phyloP scores from a whole-genome alignment of 1,140 invertebrate species.

The Ptiloglossa arizonensis region DNA sequence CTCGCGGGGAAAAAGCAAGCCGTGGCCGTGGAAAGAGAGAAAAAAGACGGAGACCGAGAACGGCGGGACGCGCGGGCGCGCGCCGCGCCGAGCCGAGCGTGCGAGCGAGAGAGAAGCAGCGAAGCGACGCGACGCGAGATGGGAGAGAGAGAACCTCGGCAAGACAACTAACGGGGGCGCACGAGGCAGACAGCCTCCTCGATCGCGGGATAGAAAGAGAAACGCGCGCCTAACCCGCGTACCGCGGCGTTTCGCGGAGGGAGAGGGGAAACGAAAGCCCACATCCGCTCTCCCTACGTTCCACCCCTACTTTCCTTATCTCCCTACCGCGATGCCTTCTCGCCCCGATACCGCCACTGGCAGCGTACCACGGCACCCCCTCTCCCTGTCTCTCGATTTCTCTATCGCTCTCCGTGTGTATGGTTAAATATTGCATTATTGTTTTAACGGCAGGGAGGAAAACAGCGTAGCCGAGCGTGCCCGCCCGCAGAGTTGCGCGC shows the following conservation, averaged over 20 bases:
- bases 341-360: conserved; percentile 54
- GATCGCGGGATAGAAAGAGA: conserved; percentile 36
- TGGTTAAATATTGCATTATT: conserved; percentile 82
- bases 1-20: conserved; percentile 40
- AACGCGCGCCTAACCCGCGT: background rate
- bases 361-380: conserved; percentile 28
- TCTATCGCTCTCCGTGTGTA: conserved; percentile 72
- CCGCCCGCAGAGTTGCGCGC: conserved; percentile 69
- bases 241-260: conserved; percentile 28
- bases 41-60: conserved; percentile 51
- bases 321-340: conserved; percentile 66
- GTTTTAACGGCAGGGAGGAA: conserved; percentile 80
- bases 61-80: too few relatives aligned
- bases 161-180: conserved; percentile 60
- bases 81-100: background rate
- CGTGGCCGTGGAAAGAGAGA: background rate
- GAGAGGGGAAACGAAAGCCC: conserved; percentile 43
- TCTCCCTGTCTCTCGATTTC: conserved; percentile 40
- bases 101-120: conserved; percentile 1
- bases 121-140: background rate
- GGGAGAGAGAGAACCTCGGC: conserved; percentile 51
- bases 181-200: conserved; percentile 51
- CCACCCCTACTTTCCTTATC: conserved; percentile 63
- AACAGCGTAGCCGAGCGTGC: conserved; percentile 72
- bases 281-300: conserved; percentile 45